Evolutionary conservation across 2,113 vertebrate species (phyloP).

Genomic region (Notothenia rossii): DNA sequence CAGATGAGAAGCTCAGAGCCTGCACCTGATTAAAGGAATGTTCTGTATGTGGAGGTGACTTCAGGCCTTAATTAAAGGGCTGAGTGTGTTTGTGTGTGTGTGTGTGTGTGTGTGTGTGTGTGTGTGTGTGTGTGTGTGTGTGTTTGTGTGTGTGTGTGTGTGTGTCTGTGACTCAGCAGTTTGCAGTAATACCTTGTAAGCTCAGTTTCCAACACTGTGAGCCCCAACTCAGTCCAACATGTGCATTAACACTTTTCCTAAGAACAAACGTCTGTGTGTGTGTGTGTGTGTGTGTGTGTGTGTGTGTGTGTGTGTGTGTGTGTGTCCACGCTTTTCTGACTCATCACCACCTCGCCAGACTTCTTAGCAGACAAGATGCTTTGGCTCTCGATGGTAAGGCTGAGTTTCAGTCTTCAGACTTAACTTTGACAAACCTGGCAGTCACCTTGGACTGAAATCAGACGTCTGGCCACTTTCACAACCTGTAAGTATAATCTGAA

Average conservation of each 20-base stretch:
- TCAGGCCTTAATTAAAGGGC: conserved; percentile 72
- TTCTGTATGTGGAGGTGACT: conserved; percentile 58
- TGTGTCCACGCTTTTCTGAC: conserved; percentile 18
- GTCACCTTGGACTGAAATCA: conserved; percentile 48
- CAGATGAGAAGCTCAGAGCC: conserved; percentile 57
- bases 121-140: conserved; percentile 17
- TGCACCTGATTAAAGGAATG: conserved; percentile 68
- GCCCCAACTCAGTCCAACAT: conserved; percentile 61
- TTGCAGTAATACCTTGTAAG: conserved; percentile 73
- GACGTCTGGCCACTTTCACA: conserved; percentile 8
- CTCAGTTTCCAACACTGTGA: conserved; percentile 69
- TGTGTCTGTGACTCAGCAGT: conserved; percentile 78
- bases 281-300: conserved; percentile 14
- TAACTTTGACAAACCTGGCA: conserved; percentile 16
- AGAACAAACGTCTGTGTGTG: conserved; percentile 34
- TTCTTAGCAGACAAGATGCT: conserved; percentile 27
- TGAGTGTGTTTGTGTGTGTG: conserved; percentile 16
- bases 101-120: conserved; percentile 20
- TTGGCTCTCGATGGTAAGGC: conserved; percentile 33
- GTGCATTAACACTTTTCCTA: conserved; percentile 66
- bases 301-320: conserved; percentile 3
- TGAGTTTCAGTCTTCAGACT: conserved; percentile 45
- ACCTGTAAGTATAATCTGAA: conserved; percentile 8
- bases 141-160: conserved; percentile 18
- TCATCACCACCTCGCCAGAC: conserved; percentile 29